Evolutionary conservation across 1,140 invertebrate genomes (phyloP).

Genomic region (Adelges cooleyi): DNA sequence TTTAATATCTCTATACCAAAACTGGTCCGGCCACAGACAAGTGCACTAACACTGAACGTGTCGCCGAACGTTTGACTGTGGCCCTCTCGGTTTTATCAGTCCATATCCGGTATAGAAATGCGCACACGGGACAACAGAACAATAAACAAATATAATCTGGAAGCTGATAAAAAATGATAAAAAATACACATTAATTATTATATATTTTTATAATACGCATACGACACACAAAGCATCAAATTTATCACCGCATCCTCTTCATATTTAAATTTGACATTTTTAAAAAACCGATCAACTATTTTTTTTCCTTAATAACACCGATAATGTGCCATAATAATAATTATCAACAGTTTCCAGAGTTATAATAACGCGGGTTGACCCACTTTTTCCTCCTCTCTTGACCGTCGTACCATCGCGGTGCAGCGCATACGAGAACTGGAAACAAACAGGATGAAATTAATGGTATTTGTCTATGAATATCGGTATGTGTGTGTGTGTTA

Average conservation of each 20-base stretch:
- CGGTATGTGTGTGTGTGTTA: neutral
- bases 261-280: neutral
- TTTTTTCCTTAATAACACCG: too few species aligned
- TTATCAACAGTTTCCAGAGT: neutral
- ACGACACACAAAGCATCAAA: too few species aligned
- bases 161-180: too few species aligned
- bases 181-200: too few species aligned
- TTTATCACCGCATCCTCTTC: neutral
- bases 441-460: conserved; percentile 16
- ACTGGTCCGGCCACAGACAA: conserved; percentile 5
- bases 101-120: conserved; percentile 15
- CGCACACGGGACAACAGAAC: neutral
- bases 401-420: neutral
- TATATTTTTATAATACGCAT: too few species aligned
- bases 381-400: neutral
- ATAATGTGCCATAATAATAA: conserved; percentile 3
- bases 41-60: neutral
- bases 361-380: neutral
- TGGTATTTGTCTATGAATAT: conserved; percentile 24
- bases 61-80: neutral
- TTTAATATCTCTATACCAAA: neutral
- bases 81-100: neutral
- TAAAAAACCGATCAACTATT: too few species aligned
- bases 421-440: conserved; percentile 1
- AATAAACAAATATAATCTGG: too few species aligned